phyloP scores from a whole-genome alignment of 1,140 invertebrate genomes.

The Dendroctonus valens region DNA sequence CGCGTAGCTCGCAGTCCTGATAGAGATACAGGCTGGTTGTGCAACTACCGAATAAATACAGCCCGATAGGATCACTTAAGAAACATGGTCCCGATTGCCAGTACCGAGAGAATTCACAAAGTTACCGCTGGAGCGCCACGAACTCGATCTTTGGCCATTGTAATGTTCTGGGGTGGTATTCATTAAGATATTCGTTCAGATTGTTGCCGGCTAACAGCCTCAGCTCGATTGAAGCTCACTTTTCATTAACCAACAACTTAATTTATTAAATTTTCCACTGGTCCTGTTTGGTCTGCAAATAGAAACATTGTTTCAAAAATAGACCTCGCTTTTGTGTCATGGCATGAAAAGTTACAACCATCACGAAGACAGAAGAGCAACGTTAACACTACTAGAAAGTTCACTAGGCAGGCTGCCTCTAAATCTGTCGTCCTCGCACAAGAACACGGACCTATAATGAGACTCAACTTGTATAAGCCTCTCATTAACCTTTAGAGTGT shows the following conservation, averaged over 20 bases:
- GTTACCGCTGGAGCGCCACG: slow-evolving; percentile 28
- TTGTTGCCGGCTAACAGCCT: neutral
- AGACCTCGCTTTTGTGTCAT: too few species aligned
- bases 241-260: too few species aligned
- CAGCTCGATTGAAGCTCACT: too few species aligned
- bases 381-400: slow-evolving; percentile 25
- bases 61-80: slow-evolving; percentile 32
- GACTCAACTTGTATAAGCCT: slow-evolving; percentile 29
- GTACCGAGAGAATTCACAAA: slow-evolving; percentile 36
- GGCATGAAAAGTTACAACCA: too few species aligned
- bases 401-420: slow-evolving; percentile 27
- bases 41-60: slow-evolving; percentile 49
- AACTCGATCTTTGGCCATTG: slow-evolving; percentile 29
- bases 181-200: slow-evolving; percentile 30
- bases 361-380: too few species aligned
- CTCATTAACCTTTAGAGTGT: slow-evolving; percentile 37
- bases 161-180: slow-evolving; percentile 29
- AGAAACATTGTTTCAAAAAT: too few species aligned
- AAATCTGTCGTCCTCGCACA: slow-evolving; percentile 34
- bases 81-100: slow-evolving; percentile 46
- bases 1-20: slow-evolving; percentile 41
- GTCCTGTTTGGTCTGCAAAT: too few species aligned
- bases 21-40: slow-evolving; percentile 42
- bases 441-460: slow-evolving; percentile 38
- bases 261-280: too few species aligned